A percentile compares a stretch with the other conserved stretches of the same genome.
These are phyloP conservation scores for Nomada ferruginata DNA, from an alignment of 2,888 invertebrate genomes.

Conservation along the genomic window DNA sequence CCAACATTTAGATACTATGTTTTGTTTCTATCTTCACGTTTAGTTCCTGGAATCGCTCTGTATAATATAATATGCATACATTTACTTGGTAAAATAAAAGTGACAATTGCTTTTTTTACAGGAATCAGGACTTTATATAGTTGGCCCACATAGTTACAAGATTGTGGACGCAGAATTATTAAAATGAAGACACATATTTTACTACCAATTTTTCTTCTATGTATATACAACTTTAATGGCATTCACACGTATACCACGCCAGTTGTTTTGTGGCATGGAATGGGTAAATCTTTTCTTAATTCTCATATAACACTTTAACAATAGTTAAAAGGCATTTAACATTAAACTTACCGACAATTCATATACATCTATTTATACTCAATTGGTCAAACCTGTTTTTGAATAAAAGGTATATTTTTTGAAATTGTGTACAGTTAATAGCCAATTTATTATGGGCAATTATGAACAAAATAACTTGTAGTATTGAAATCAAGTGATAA, in stretches of 20 bases:
- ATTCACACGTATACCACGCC: slow-evolving; percentile 24
- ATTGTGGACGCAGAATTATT: slow-evolving; percentile 17
- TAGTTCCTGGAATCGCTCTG: too few relatives aligned
- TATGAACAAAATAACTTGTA: too few relatives aligned
- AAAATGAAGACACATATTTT: not conserved
- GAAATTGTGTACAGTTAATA: too few relatives aligned
- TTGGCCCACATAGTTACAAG: not conserved
- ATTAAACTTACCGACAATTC: not conserved
- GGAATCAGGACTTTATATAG: slow-evolving; percentile 5
- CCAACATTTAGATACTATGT: too few relatives aligned
- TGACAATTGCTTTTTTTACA: slow-evolving; percentile 12
- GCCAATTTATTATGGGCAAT: too few relatives aligned
- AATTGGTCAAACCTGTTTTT: too few relatives aligned
- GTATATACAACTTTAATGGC: not conserved
- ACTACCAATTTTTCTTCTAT: slow-evolving; percentile 17
- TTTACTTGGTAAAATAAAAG: not conserved
- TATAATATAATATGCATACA: too few relatives aligned
- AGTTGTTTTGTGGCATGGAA: slow-evolving; percentile 65
- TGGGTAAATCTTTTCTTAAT: slow-evolving; percentile 48
- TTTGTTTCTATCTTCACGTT: too few relatives aligned
- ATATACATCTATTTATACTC: too few relatives aligned
- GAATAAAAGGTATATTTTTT: too few relatives aligned
- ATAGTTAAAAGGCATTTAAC: not conserved
- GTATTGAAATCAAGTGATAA: too few relatives aligned
- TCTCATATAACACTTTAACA: not conserved